phyloP scores from a whole-genome alignment of 2,113 vertebrate genomes.

The Uria aalge region DNA sequence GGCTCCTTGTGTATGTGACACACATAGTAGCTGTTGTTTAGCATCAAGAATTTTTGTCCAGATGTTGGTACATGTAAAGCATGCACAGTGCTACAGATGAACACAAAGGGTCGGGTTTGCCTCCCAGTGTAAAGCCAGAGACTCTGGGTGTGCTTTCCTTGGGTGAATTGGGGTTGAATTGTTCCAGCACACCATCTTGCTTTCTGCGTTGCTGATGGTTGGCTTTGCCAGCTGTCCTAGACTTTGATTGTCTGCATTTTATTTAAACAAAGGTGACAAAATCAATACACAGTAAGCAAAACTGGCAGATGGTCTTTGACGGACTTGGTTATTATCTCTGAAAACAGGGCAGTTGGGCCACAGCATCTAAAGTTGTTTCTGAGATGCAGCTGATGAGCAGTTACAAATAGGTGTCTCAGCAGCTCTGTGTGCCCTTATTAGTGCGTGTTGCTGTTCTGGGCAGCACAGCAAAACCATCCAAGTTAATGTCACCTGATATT shows the following conservation, averaged over 20 bases:
- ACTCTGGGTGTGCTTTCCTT: background rate
- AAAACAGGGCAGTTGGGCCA: background rate
- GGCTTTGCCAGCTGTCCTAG: background rate
- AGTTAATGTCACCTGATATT: background rate
- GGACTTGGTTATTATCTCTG: background rate
- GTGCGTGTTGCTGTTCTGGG: background rate
- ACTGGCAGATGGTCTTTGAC: background rate
- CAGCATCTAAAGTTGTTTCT: background rate
- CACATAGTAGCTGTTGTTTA: background rate
- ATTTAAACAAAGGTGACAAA: background rate
- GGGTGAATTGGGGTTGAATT: background rate
- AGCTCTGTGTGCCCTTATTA: background rate
- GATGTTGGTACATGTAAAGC: background rate
- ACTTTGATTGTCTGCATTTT: background rate
- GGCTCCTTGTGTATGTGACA: background rate
- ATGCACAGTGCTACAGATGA: background rate
- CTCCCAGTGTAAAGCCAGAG: background rate
- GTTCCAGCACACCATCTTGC: background rate
- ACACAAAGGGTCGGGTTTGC: background rate
- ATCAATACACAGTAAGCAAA: background rate
- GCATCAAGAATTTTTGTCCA: background rate
- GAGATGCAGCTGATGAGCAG: background rate
- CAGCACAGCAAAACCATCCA: background rate
- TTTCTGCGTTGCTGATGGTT: background rate
- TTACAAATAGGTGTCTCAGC: background rate